Evolutionary conservation across 2,888 invertebrate species (phyloP).

Genomic region (Gnatocerus cornutus): DNA sequence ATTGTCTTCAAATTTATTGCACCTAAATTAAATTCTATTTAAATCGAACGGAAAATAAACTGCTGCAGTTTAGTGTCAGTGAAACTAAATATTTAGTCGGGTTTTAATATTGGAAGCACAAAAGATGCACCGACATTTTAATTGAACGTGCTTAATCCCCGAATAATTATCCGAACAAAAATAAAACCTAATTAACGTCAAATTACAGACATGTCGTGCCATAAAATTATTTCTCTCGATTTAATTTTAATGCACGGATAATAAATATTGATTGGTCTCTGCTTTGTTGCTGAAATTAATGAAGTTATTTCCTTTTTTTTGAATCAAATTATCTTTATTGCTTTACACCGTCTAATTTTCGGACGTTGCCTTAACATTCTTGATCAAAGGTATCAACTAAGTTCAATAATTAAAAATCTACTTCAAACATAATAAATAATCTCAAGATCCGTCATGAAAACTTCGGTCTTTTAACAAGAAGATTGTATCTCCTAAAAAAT

Average conservation of each 20-base stretch:
- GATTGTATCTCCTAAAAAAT: constrained; percentile 15
- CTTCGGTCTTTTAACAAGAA: constrained; percentile 6
- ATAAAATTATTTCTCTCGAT: constrained; percentile 22
- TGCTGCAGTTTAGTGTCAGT: constrained; percentile 11
- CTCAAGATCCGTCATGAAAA: constrained; percentile 3
- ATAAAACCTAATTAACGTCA: constrained; percentile 19
- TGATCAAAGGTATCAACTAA: constrained; percentile 14
- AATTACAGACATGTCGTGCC: constrained; percentile 11
- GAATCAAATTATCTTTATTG: constrained; percentile 38
- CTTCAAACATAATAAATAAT: constrained; percentile 27
- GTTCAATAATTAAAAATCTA: constrained; percentile 30
- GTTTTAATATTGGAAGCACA: background rate
- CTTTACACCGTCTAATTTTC: constrained; percentile 43
- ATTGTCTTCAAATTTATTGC: constrained; percentile 8
- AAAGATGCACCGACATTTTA: too few species aligned
- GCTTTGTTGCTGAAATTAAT: constrained; percentile 41
- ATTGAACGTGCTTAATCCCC: background rate
- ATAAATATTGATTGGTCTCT: constrained; percentile 26
- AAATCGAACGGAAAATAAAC: constrained; percentile 25
- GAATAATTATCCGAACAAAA: too few species aligned
- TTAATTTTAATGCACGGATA: constrained; percentile 10
- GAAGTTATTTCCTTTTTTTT: constrained; percentile 37
- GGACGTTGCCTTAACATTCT: constrained; percentile 32
- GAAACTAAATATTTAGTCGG: constrained; percentile 28
- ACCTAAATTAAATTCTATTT: constrained; percentile 19